phyloP scores from a whole-genome alignment of 2,888 invertebrate species.

The Hypomecis atomaria region DNA sequence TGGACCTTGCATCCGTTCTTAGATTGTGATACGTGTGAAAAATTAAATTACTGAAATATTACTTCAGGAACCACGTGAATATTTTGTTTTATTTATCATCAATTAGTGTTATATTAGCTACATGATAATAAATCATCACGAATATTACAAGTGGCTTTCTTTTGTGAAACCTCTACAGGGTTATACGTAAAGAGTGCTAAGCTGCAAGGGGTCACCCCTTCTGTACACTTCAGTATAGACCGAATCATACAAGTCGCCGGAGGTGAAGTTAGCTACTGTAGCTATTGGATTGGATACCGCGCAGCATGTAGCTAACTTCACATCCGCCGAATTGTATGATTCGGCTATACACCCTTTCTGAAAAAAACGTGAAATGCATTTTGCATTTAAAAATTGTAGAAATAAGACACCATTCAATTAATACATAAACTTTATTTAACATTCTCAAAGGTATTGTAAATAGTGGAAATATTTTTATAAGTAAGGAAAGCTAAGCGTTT shows the following conservation, averaged over 20 bases:
- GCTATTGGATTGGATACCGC: too few relatives aligned
- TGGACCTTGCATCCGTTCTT: background rate
- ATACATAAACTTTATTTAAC: slow-evolving; percentile 81
- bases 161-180: slow-evolving; percentile 2
- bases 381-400: slow-evolving; percentile 1
- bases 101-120: slow-evolving; percentile 22
- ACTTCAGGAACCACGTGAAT: slow-evolving; percentile 12
- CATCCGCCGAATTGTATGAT: too few relatives aligned
- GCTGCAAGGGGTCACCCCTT: too few relatives aligned
- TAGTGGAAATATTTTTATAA: slow-evolving; percentile 77
- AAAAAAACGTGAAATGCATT: background rate
- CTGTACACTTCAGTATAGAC: too few relatives aligned
- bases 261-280: too few relatives aligned
- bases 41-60: slow-evolving; percentile 10
- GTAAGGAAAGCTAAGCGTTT: slow-evolving; percentile 83
- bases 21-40: slow-evolving; percentile 19
- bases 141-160: slow-evolving; percentile 12
- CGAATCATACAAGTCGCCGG: too few relatives aligned
- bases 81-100: slow-evolving; percentile 30
- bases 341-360: too few relatives aligned
- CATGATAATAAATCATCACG: slow-evolving; percentile 14
- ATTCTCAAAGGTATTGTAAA: slow-evolving; percentile 76
- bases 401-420: slow-evolving; percentile 50
- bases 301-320: too few relatives aligned
- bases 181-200: too few relatives aligned